Conservation (phyloP, 1,140 invertebrate species). For the Anoplophora glabripennis region DNA sequence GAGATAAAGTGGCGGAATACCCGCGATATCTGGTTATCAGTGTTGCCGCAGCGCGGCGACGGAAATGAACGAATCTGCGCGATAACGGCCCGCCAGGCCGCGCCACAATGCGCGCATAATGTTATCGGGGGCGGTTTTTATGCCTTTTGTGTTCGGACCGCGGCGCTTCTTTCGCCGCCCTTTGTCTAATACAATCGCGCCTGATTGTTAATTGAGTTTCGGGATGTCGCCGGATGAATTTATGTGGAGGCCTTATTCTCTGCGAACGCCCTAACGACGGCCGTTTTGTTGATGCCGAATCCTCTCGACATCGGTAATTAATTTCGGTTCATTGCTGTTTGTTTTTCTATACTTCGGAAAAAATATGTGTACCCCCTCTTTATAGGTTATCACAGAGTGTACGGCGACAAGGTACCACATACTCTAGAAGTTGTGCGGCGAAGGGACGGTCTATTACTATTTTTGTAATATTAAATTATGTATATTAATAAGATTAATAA, state of each 20-base stretch:
- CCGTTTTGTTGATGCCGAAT: neutral
- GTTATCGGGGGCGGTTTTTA: constrained; percentile 45
- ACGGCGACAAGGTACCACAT: neutral
- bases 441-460: too few species aligned
- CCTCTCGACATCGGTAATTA: neutral
- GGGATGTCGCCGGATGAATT: constrained; percentile 40
- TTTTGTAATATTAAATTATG: too few species aligned
- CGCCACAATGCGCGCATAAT: constrained; percentile 44
- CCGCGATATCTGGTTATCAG: constrained; percentile 51
- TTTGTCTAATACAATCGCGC: constrained; percentile 44
- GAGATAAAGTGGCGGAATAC: constrained; percentile 50
- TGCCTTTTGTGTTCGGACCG: constrained; percentile 41
- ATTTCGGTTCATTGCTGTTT: neutral
- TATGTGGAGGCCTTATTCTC: constrained; percentile 33
- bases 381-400: neutral
- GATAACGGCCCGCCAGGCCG: constrained; percentile 40
- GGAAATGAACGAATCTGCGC: constrained; percentile 50
- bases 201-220: constrained; percentile 49
- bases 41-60: constrained; percentile 45
- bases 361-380: neutral
- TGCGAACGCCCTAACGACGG: constrained; percentile 30
- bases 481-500: too few species aligned
- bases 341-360: neutral
- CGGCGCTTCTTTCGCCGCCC: constrained; percentile 32
- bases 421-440: neutral